phyloP scores from a whole-genome alignment of 1,140 invertebrate genomes.

The Amyelois transitella region DNA sequence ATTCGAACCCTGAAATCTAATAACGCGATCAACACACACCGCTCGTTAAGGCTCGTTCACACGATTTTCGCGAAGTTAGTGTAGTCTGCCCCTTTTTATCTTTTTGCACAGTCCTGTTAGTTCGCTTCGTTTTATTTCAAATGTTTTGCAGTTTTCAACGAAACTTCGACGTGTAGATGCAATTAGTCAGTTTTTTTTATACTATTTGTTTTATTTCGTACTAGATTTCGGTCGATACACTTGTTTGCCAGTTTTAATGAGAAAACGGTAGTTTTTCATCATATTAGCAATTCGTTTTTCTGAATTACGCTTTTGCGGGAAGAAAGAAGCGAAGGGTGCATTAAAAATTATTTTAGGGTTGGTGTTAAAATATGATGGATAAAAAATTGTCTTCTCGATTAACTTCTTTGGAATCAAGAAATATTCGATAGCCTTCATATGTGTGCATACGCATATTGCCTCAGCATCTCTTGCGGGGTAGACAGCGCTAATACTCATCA shows the following conservation, averaged over 20 bases:
- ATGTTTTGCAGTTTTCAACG: constrained; percentile 3
- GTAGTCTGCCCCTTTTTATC: neutral
- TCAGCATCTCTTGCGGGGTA: no score
- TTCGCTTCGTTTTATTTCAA: neutral
- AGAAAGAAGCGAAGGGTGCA: no score
- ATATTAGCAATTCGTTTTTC: no score
- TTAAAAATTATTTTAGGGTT: no score
- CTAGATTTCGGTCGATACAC: neutral
- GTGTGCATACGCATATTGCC: no score
- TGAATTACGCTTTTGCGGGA: no score
- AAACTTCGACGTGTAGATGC: constrained; percentile 2
- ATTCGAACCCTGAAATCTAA: neutral
- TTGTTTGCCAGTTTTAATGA: neutral
- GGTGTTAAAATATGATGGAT: no score
- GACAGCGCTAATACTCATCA: no score
- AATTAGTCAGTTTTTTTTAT: constrained; percentile 2
- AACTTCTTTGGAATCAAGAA: no score
- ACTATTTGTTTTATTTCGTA: neutral
- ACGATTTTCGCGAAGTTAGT: constrained; percentile 14
- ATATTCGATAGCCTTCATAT: no score
- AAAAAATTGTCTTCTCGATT: no score
- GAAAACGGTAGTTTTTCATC: neutral
- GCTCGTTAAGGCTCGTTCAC: constrained; percentile 31
- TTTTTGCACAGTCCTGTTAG: constrained; percentile 2
- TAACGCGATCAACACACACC: constrained; percentile 10